Evolutionary conservation across 2,797 vertebrate species (phyloP), one percentile per base, ranked within the genome.

Genomic region (Apodemus agrarius): DNA sequence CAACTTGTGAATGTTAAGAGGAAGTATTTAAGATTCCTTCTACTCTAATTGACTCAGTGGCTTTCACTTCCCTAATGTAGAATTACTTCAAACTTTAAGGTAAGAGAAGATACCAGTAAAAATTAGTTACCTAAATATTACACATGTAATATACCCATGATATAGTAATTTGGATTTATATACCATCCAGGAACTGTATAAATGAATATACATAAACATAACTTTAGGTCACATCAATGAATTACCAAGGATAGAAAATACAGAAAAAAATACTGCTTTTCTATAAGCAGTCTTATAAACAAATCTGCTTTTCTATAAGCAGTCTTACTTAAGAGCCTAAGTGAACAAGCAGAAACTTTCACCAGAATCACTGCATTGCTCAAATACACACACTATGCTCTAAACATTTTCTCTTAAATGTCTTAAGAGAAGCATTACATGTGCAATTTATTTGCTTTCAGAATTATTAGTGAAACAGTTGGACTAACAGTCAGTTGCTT

Each of bases 31-130:
- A 81, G 49, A 93, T 59, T 89, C 46, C 40, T 26, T 92, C 40
- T 61, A 69, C 90, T 96, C 76, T 93, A 69, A 95, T 4, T 90
- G 85, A 98, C 78, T 94, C 84, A 93, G 82, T 87, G 90, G 82
- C 81, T 96, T 94, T 93, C 93, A 97, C 79, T 95, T 97, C 87
- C 88, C 95, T 46, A 93, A 94, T 40, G 84, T 61, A 91, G 72
- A 92, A 91, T 75, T 65, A 72, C 21, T 82, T 76, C 6, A 75
- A 96, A 93, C 80, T 31, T 34, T 67, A 96, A 95, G 26, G 29
- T 43, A 57, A 81, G 29, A 86, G 65, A 95, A 96, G 46, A 93
- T 95, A 93, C 46, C 8, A 67, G 83, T 34, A 22, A 63, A 57
- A 57, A 89, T 19, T 37, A 67, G 0, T 29, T n/a, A 90, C 37